A percentile compares a stretch with the other conserved stretches of the same genome.
These are phyloP conservation scores for Picus viridis DNA, from an alignment of 2,797 vertebrate species.

Conservation along the genomic window DNA sequence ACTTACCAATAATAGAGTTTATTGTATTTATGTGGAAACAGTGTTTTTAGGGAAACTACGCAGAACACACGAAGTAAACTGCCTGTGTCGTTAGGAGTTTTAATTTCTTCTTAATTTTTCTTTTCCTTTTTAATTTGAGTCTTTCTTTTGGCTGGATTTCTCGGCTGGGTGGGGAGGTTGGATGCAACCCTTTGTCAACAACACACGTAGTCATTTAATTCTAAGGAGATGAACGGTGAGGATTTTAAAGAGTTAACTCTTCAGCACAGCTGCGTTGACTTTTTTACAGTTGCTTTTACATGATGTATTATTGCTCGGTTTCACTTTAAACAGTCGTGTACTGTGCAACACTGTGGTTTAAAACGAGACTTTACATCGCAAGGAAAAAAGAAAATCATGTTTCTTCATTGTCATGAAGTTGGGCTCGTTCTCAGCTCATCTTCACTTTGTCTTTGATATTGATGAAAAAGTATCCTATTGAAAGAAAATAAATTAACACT, in stretches of 20 bases:
- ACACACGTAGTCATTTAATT: constrained; percentile 11
- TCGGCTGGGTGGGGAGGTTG: constrained; percentile 47
- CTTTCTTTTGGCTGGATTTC: constrained; percentile 41
- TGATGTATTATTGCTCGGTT: constrained; percentile 75
- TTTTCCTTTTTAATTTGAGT: not conserved
- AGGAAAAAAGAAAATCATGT: constrained; percentile 74
- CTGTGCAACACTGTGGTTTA: constrained; percentile 87
- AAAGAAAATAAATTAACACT: constrained; percentile 80
- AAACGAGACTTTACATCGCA: constrained; percentile 83
- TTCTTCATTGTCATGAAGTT: constrained; percentile 84
- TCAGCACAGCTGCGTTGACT: constrained; percentile 54
- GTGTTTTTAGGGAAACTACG: constrained; percentile 82
- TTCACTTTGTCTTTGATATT: constrained; percentile 90
- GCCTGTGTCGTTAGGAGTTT: constrained; percentile 62
- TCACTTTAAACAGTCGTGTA: constrained; percentile 83
- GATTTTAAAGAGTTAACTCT: constrained; percentile 62
- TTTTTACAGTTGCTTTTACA: constrained; percentile 73
- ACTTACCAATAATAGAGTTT: constrained; percentile 81
- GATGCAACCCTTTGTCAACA: constrained; percentile 3
- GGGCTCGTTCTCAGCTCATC: constrained; percentile 80
- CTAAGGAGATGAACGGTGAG: not conserved
- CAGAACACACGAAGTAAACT: constrained; percentile 75
- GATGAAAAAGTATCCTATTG: constrained; percentile 90
- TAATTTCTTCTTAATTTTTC: not conserved
- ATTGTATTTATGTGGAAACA: constrained; percentile 91